Conservation (phyloP, 2,797 vertebrate genomes). For the Acipenser ruthenus region DNA sequence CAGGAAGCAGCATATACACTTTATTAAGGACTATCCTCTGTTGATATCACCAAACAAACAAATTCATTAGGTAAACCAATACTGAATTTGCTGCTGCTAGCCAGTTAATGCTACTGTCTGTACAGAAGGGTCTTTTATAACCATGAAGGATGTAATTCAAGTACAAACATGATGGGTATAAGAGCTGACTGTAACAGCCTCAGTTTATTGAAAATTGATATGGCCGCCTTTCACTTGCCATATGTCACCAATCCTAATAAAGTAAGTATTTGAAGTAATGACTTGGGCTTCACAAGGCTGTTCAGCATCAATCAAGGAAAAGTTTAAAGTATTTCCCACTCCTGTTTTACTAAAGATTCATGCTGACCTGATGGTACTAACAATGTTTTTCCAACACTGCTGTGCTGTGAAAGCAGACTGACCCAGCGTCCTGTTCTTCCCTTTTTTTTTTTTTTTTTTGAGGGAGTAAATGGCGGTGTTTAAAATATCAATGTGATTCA, state of each 20-base stretch:
- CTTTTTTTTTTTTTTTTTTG: no score
- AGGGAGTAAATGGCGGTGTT: no score
- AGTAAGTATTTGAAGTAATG: background rate
- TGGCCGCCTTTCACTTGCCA: background rate
- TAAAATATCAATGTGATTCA: no score
- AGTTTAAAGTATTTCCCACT: background rate
- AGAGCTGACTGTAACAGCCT: background rate
- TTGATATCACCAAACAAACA: background rate
- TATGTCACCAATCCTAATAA: constrained; percentile 3
- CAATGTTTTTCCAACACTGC: no score
- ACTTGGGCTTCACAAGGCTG: background rate
- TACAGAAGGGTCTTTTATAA: background rate
- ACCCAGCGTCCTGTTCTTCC: no score
- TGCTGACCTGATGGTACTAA: no score
- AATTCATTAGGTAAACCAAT: constrained; percentile 1
- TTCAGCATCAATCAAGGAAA: background rate
- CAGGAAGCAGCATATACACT: no score
- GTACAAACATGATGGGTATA: background rate
- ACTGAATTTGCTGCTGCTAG: background rate
- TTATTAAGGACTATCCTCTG: no score
- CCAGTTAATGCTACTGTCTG: background rate
- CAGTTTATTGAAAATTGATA: background rate
- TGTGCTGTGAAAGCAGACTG: no score
- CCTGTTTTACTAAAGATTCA: no score
- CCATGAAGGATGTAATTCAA: background rate